These are phyloP conservation scores for Drosophila asahinai DNA, from an alignment of 1,140 invertebrate genomes.

Conservation along the genomic window DNA sequence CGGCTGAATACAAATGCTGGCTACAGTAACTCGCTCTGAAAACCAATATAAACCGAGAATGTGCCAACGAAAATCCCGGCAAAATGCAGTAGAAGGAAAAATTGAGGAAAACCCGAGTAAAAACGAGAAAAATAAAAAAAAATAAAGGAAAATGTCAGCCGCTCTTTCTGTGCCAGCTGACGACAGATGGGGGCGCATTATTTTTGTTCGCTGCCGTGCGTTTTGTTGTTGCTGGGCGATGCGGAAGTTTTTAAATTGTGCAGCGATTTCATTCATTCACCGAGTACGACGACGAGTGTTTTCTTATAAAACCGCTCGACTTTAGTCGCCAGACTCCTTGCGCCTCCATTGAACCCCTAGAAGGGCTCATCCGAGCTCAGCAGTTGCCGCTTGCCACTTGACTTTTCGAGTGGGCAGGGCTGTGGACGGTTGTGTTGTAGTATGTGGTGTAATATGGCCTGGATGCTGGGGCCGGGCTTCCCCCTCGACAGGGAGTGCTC, in stretches of 20 bases:
- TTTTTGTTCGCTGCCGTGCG: slow-evolving; percentile 20
- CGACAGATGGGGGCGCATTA: slow-evolving; percentile 23
- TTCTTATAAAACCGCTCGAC: slow-evolving; percentile 37
- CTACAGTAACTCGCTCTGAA: neutral
- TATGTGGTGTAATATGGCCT: slow-evolving; percentile 1
- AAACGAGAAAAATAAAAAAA: slow-evolving; percentile 1
- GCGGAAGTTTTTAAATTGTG: slow-evolving; percentile 79
- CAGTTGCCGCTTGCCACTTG: slow-evolving; percentile 58
- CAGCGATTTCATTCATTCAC: slow-evolving; percentile 68
- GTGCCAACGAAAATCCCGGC: slow-evolving; percentile 14
- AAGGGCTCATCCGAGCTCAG: slow-evolving; percentile 28
- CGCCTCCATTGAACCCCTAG: slow-evolving; percentile 11
- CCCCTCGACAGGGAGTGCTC: neutral
- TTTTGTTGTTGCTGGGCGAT: slow-evolving; percentile 59
- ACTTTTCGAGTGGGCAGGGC: slow-evolving; percentile 57
- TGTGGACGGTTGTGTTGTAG: neutral
- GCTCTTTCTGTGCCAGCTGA: slow-evolving; percentile 3
- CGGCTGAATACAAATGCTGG: slow-evolving; percentile 1
- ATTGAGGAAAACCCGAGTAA: neutral
- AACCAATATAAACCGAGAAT: slow-evolving; percentile 9
- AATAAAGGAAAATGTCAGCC: slow-evolving; percentile 4
- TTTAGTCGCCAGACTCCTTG: slow-evolving; percentile 17
- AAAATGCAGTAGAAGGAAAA: slow-evolving; percentile 7
- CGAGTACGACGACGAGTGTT: slow-evolving; percentile 28
- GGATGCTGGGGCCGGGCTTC: neutral